Conservation (phyloP, 2,888 invertebrate genomes). For the Hedya salicella region DNA sequence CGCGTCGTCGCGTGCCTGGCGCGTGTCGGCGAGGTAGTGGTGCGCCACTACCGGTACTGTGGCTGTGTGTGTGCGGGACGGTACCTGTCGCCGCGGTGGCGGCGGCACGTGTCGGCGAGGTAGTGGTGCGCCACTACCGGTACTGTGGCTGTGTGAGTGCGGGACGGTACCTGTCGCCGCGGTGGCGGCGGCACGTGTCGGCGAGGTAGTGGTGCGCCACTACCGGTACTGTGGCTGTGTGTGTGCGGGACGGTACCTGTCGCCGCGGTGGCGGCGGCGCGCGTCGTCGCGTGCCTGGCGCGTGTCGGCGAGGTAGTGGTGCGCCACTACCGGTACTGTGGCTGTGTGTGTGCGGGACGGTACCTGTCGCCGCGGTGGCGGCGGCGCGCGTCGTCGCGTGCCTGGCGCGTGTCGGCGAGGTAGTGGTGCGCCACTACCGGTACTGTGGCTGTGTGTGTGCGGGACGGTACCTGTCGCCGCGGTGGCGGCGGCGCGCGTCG, state of each 20-base stretch:
- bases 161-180: too few species aligned
- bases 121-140: too few species aligned
- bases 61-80: too few species aligned
- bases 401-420: slow-evolving; percentile 12
- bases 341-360: too few species aligned
- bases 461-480: slow-evolving; percentile 44
- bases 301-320: slow-evolving; percentile 14
- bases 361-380: slow-evolving; percentile 42
- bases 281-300: not conserved
- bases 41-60: too few species aligned
- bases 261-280: not conserved
- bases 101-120: not conserved
- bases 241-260: too few species aligned
- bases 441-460: too few species aligned
- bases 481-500: too few species aligned
- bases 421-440: slow-evolving; percentile 21
- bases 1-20: not conserved
- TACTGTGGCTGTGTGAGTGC: too few species aligned
- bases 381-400: slow-evolving; percentile 29
- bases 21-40: slow-evolving; percentile 5
- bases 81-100: not conserved
- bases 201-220: slow-evolving; percentile 17
- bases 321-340: too few species aligned
- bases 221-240: too few species aligned
- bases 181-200: slow-evolving; percentile 12